Evolutionary conservation across 2,113 vertebrate species (phyloP), one percentile per base, ranked within the genome.

Genomic region (Mirza zaza): DNA sequence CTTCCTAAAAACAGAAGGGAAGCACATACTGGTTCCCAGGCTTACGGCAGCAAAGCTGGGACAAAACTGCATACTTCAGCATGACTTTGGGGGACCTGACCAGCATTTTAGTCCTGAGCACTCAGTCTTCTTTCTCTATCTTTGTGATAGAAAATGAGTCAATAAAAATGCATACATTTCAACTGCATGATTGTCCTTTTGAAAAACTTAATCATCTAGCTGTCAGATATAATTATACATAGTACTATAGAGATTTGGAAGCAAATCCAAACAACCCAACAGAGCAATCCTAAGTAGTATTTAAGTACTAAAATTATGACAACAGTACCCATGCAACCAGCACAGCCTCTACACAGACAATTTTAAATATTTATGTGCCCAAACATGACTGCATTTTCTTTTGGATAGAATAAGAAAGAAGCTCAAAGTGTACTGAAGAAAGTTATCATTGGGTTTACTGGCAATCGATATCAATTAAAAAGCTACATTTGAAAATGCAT

Each of bases 381-480:
- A 80, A 52, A 70, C 55, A 87, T 5, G 17, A 73, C 45, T 77
- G 59, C n/a, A 88, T 84, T 96, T 96, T 94, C 63, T 59, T 61
- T 79, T 23, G 45, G 68, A 39, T 42, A 89, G 71, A 91, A 70
- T 27, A 95, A 34, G 15, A 27, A 88, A 93, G 68, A 88, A 93
- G 68, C 93, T 94, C 52, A 61, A 83, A 88, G 75, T 36, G 79
- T 10, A 39, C 21, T 45, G 36, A 65, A 52, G 87, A 79, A 84
- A 76, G 34, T 92, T 77, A 82, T 57, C 81, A 76, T 11, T 39
- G 61, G 59, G 20, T 48, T 86, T 92, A 89, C 13, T 67, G 65
- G 75, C 87, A 95, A 95, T 95, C 91, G 14, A 79, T 87, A 95
- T 3, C 91, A 97, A 96, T 96, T 94, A 96, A 95, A 95, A 95